Conservation (phyloP, 1,140 invertebrate genomes). For the Plodia interpunctella region DNA sequence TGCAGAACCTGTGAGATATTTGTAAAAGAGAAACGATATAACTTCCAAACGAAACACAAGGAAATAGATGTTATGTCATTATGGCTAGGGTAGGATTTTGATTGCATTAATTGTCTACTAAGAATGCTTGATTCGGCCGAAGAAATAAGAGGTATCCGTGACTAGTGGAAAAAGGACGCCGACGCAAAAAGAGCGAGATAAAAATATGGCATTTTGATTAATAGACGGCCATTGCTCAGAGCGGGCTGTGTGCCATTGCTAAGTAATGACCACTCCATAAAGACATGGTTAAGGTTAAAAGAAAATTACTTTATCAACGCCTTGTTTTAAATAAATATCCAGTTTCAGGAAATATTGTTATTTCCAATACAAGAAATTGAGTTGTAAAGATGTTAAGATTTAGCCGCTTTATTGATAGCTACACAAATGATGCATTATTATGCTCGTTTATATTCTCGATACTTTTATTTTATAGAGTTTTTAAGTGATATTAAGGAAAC, state of each 20-base stretch:
- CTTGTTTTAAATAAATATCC: constrained; percentile 77
- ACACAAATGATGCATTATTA: constrained; percentile 69
- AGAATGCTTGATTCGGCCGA: constrained; percentile 18
- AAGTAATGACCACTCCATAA: constrained; percentile 77
- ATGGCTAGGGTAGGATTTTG: constrained; percentile 22
- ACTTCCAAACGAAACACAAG: constrained; percentile 12
- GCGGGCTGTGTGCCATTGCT: constrained; percentile 75
- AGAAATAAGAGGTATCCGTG: constrained; percentile 60
- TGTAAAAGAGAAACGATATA: constrained; percentile 32
- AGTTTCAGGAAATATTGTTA: constrained; percentile 76
- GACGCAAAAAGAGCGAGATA: constrained; percentile 55
- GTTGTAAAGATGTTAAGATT: constrained; percentile 69
- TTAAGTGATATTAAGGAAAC: constrained; percentile 17
- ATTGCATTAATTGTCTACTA: constrained; percentile 11
- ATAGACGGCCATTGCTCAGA: constrained; percentile 76
- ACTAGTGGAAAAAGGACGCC: constrained; percentile 56
- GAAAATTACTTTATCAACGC: constrained; percentile 77
- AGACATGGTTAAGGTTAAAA: constrained; percentile 77
- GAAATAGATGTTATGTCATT: constrained; percentile 25
- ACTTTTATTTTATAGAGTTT: constrained; percentile 5
- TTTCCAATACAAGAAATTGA: constrained; percentile 74
- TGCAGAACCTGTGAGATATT: constrained; percentile 59
- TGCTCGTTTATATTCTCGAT: constrained; percentile 51
- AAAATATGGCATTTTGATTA: constrained; percentile 77
- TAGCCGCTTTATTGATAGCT: constrained; percentile 69